Percentiles rank a stretch among this genome's conserved stretches.
Evolutionary conservation across 2,888 invertebrate species (phyloP).

Genomic region (Pteria penguin): DNA sequence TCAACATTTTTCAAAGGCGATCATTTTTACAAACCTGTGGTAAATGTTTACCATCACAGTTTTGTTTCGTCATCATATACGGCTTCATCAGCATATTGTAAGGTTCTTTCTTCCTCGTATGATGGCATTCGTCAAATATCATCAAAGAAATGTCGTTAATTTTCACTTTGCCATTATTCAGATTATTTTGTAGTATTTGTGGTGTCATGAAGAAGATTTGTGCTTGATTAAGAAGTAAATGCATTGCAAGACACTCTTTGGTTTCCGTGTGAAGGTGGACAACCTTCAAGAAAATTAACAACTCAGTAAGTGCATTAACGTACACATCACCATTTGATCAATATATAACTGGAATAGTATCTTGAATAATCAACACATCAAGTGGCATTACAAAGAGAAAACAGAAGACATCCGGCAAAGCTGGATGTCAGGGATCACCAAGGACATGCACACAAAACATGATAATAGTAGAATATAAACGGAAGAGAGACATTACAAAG

Average conservation of each 20-base stretch:
- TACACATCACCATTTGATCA: too few species aligned
- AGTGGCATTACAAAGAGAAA: too few species aligned
- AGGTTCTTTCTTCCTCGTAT: constrained; percentile 56
- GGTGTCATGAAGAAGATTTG: constrained; percentile 74
- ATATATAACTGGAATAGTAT: too few species aligned
- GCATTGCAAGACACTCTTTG: constrained; percentile 19
- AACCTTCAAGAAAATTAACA: background rate
- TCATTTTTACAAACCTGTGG: constrained; percentile 58
- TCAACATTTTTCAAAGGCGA: too few species aligned
- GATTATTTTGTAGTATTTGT: constrained; percentile 70
- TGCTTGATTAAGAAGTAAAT: constrained; percentile 36
- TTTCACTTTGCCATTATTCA: constrained; percentile 35
- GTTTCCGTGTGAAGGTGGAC: constrained; percentile 6
- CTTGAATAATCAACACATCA: too few species aligned
- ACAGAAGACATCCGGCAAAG: too few species aligned
- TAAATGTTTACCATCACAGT: background rate
- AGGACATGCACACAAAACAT: too few species aligned
- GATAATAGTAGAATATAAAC: too few species aligned
- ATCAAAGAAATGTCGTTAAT: constrained; percentile 50
- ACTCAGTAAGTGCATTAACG: too few species aligned
- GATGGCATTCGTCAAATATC: constrained; percentile 64
- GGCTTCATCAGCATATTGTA: constrained; percentile 58
- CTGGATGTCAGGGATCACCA: too few species aligned
- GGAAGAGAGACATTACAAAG: too few species aligned
- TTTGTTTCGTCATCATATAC: constrained; percentile 42